These are phyloP conservation scores for Triops cancriformis DNA, from an alignment of 1,140 invertebrate species.

Conservation along the genomic window DNA sequence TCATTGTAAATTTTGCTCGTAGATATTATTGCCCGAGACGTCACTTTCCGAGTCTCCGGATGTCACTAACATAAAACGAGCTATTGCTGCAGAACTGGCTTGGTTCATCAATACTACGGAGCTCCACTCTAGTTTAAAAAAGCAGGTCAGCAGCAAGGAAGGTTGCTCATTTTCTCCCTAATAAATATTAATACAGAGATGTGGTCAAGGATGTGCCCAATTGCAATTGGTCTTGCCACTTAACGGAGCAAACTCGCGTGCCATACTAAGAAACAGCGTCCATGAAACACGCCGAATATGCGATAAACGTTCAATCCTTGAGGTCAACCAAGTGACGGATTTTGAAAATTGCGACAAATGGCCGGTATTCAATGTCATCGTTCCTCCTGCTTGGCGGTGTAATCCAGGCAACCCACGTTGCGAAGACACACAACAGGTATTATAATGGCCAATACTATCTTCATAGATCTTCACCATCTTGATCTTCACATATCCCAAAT, in stretches of 20 bases:
- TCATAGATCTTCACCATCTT: not conserved
- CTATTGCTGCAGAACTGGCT: not conserved
- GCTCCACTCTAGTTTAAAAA: not conserved
- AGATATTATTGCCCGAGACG: not conserved
- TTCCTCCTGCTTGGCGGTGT: not conserved
- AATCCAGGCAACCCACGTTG: not conserved
- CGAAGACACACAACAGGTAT: not conserved
- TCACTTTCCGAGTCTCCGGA: not conserved
- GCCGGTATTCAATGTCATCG: not conserved
- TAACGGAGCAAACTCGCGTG: not conserved
- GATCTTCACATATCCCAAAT: too few species aligned
- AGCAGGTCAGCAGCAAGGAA: not conserved
- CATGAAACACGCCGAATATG: not conserved
- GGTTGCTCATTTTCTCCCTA: not conserved
- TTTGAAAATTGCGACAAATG: not conserved
- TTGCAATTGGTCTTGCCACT: not conserved
- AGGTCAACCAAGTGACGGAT: not conserved
- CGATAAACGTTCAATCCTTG: not conserved
- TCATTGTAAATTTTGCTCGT: not conserved
- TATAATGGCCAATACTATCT: not conserved
- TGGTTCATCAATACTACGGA: not conserved
- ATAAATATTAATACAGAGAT: not conserved
- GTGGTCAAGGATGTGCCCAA: not conserved
- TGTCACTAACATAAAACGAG: not conserved
- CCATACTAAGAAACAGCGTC: not conserved